phyloP scores from a whole-genome alignment of 1,140 invertebrate genomes.

The Periplaneta americana region DNA sequence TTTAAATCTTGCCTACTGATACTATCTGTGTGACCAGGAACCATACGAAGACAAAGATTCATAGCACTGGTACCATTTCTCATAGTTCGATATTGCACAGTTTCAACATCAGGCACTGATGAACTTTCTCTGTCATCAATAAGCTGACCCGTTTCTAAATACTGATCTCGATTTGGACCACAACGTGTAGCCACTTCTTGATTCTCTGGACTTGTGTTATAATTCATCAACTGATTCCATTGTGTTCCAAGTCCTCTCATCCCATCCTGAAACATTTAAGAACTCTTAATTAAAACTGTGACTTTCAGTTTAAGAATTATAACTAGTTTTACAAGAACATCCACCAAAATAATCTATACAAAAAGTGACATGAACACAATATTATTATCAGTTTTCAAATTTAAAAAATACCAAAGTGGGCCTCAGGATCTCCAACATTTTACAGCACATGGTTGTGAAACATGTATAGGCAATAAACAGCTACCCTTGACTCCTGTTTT shows the following conservation, averaged over 20 bases:
- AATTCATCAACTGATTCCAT: not conserved
- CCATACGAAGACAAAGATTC: slow-evolving; percentile 54
- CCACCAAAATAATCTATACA: too few species aligned
- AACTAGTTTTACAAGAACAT: too few species aligned
- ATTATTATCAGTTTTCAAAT: too few species aligned
- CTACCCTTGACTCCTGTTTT: too few species aligned
- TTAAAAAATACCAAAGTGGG: too few species aligned
- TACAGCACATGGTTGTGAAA: too few species aligned
- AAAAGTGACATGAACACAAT: too few species aligned
- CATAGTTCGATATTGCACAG: not conserved
- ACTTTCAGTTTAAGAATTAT: too few species aligned
- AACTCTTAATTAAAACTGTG: too few species aligned
- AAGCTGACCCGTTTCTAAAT: slow-evolving; percentile 63
- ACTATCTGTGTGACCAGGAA: slow-evolving; percentile 57
- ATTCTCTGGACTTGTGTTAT: slow-evolving; percentile 37
- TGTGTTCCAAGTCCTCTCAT: not conserved
- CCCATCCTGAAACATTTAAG: not conserved
- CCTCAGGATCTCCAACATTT: too few species aligned
- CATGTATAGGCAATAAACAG: too few species aligned
- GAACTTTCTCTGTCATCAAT: slow-evolving; percentile 43
- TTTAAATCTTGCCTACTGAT: slow-evolving; percentile 37
- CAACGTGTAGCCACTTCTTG: slow-evolving; percentile 54
- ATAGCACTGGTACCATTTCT: not conserved
- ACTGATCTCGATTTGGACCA: slow-evolving; percentile 55
- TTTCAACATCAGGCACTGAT: not conserved